Percentiles rank a stretch among this genome's conserved stretches.
These are phyloP conservation scores for Bungarus multicinctus DNA, from an alignment of 2,113 vertebrate species.

Conservation along the genomic window DNA sequence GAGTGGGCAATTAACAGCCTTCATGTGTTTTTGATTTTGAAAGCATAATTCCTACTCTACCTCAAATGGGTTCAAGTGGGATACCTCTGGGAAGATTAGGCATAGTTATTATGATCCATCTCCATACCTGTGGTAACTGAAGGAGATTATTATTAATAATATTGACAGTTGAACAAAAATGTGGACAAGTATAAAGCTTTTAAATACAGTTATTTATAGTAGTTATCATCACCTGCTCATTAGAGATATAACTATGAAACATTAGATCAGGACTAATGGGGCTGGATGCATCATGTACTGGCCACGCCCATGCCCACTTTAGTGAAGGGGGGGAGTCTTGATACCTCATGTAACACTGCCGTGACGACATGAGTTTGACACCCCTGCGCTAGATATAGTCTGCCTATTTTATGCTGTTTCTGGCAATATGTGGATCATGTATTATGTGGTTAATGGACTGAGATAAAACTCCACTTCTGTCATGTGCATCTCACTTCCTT, in stretches of 20 bases:
- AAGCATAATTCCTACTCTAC: neutral
- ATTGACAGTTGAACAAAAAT: neutral
- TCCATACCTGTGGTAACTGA: neutral
- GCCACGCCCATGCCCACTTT: no score
- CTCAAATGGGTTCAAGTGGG: neutral
- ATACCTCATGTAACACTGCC: no score
- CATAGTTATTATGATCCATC: neutral
- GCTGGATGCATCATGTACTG: no score
- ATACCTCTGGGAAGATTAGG: neutral
- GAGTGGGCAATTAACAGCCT: neutral
- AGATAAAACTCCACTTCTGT: neutral
- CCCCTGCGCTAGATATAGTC: no score
- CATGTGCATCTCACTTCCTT: neutral
- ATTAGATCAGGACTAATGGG: no score
- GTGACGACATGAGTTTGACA: no score
- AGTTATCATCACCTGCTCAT: neutral
- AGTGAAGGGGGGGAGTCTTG: no score
- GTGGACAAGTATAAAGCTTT: neutral
- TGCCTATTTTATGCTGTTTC: neutral
- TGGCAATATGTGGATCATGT: neutral
- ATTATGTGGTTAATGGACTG: neutral
- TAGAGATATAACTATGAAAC: neutral
- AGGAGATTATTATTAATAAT: neutral
- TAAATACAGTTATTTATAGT: neutral
- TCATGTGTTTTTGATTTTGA: neutral